Conservation (phyloP, 2,113 vertebrate genomes). For the Megaceryle torquata region DNA sequence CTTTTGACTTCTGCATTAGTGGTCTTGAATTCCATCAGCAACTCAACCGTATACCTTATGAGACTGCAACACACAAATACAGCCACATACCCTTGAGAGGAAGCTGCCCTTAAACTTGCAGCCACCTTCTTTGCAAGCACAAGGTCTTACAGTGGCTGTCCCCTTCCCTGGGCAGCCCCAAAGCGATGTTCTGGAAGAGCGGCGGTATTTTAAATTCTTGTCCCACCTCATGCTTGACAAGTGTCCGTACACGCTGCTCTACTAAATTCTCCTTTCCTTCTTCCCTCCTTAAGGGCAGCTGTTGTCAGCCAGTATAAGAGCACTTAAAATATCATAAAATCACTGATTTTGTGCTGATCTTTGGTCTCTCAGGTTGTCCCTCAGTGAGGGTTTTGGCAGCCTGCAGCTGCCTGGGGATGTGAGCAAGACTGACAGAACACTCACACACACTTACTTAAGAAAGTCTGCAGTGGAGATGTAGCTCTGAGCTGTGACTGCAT, state of each 20-base stretch:
- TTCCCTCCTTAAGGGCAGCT: neutral
- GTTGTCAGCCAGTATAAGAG: neutral
- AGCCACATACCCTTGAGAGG: neutral
- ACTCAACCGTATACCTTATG: neutral
- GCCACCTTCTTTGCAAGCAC: neutral
- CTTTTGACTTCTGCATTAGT: constrained; percentile 1
- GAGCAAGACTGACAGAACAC: neutral
- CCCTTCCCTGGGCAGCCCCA: neutral
- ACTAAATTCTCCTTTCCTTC: neutral
- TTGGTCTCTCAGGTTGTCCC: neutral
- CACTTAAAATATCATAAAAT: neutral
- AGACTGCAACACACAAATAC: constrained; percentile 48
- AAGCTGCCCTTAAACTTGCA: neutral
- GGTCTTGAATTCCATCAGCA: constrained; percentile 29
- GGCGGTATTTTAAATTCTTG: neutral
- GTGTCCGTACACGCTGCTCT: neutral
- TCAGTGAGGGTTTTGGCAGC: neutral
- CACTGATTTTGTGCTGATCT: neutral
- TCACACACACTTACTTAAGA: constrained; percentile 17
- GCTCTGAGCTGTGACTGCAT: neutral
- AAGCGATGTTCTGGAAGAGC: neutral
- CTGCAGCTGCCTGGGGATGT: neutral
- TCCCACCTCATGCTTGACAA: neutral
- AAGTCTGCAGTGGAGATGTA: constrained; percentile 41
- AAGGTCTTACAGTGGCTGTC: neutral